phyloP scores from a whole-genome alignment of 2,888 invertebrate genomes.

The Latrodectus hesperus region DNA sequence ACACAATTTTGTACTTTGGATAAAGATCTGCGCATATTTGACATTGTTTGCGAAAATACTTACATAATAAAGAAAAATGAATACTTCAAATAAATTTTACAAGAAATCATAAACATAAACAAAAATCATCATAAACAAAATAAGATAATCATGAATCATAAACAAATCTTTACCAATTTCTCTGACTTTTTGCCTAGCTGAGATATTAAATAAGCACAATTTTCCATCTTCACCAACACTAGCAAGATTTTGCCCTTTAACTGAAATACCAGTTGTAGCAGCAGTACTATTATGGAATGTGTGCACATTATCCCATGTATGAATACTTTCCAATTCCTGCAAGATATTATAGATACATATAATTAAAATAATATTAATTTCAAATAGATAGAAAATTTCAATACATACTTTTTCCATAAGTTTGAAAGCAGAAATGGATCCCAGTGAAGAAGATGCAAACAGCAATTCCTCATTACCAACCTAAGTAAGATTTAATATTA shows the following conservation, averaged over 20 bases:
- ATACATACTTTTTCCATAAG: conserved; percentile 46
- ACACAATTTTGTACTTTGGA: too few relatives aligned
- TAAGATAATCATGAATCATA: too few relatives aligned
- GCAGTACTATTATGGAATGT: conserved; percentile 72
- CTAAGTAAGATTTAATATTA: conserved; percentile 19
- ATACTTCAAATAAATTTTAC: too few relatives aligned
- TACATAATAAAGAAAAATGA: too few relatives aligned
- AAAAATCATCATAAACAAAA: too few relatives aligned
- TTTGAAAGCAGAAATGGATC: conserved; percentile 36
- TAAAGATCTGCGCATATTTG: too few relatives aligned
- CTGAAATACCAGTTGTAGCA: conserved; percentile 85
- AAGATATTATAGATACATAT: neutral
- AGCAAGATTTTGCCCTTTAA: conserved; percentile 85
- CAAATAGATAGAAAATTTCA: too few relatives aligned
- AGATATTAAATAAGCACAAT: conserved; percentile 79
- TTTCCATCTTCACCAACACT: conserved; percentile 90
- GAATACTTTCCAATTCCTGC: conserved; percentile 20
- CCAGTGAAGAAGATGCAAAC: conserved; percentile 58
- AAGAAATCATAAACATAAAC: too few relatives aligned
- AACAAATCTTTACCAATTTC: conserved; percentile 55
- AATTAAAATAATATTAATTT: neutral
- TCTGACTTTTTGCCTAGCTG: conserved; percentile 73
- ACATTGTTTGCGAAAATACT: too few relatives aligned
- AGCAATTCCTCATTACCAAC: conserved; percentile 46
- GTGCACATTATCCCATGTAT: conserved; percentile 56